A percentile compares a stretch with the other conserved stretches of the same genome.
Evolutionary conservation across 2,888 invertebrate species (phyloP).

Genomic region (Tupiocoris notatus): DNA sequence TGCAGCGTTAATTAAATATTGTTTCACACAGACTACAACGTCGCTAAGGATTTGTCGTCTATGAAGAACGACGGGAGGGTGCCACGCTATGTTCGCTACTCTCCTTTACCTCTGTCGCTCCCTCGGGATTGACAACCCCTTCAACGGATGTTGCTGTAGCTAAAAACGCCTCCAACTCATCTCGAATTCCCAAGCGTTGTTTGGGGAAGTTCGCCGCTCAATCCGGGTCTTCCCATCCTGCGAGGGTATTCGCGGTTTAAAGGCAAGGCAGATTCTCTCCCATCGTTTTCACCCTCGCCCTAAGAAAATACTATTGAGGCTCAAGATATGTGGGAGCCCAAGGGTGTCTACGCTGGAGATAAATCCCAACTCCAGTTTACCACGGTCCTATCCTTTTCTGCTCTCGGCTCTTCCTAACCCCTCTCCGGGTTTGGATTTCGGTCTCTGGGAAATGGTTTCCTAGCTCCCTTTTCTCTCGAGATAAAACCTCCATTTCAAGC

Average conservation of each 20-base stretch:
- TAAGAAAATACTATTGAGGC: constrained; percentile 39
- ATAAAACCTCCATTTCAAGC: constrained; percentile 41
- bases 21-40: neutral
- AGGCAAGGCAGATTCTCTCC: constrained; percentile 27
- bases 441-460: constrained; percentile 31
- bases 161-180: neutral
- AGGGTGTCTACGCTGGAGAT: constrained; percentile 35
- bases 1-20: no score
- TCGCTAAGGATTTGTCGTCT: neutral
- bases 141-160: neutral
- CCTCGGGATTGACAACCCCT: neutral
- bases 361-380: constrained; percentile 21
- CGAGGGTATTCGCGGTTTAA: constrained; percentile 23
- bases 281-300: neutral
- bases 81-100: neutral
- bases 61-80: neutral
- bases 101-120: neutral
- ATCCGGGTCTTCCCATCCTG: neutral
- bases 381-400: neutral
- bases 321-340: constrained; percentile 32
- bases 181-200: neutral
- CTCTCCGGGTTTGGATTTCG: constrained; percentile 25
- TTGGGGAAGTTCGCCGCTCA: neutral
- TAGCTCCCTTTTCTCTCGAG: constrained; percentile 23
- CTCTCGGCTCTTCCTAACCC: neutral